Base-by-base conservation (phyloP, 2,888 invertebrate species). In the Agonum fuliginosum region DNA sequence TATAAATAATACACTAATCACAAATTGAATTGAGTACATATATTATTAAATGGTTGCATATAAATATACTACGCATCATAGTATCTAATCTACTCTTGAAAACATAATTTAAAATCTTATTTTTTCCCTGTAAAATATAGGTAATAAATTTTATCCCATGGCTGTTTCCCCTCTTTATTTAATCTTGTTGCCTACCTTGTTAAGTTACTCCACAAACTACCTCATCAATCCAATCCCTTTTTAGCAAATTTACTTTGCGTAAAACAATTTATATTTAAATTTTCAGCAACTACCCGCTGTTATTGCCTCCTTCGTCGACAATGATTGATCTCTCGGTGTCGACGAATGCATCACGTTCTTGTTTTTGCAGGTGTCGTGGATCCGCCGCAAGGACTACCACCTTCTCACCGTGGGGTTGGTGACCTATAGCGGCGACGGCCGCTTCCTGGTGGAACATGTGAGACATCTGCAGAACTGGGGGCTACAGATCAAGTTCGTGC, bases 401-500 rank as follows among this genome's bases (percentile, higher is more conserved):
- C 88, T 93, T 5, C 88, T 93, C 14, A 93, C 93, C 8, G 92
- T 93, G 0, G 93, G 93, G 1, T 88, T 91, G 0, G 89, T 90
- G n/a, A 92, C 92, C 0, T 93, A 93, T 83, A 91, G 91, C 46
- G 91, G 91, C 2, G 93, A 93, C 83, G 91, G 89, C 82, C 86
- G 93, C 37, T 91, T 92, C 83, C 89, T 91, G 46, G 91, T 92
- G 19, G 91, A 90, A 73, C 91, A 91, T 83, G 89, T 89, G 79
- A 85, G 91, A 48, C 91, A 91, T 83, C 89, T 91, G 79, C 91
- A 91, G 14, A 91, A 91, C 84, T 91, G 91, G 91, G 88, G 88
- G 76, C 87, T 91, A 10, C 89, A 91, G 80, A 93, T 94, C 83
- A 91, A 92, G 84, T 92, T 93, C 73, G 93, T 93, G 37, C 92